Evolutionary conservation across 2,797 vertebrate species (phyloP), one percentile per base, ranked within the genome.

Genomic region (Pantherophis vulpinus): DNA sequence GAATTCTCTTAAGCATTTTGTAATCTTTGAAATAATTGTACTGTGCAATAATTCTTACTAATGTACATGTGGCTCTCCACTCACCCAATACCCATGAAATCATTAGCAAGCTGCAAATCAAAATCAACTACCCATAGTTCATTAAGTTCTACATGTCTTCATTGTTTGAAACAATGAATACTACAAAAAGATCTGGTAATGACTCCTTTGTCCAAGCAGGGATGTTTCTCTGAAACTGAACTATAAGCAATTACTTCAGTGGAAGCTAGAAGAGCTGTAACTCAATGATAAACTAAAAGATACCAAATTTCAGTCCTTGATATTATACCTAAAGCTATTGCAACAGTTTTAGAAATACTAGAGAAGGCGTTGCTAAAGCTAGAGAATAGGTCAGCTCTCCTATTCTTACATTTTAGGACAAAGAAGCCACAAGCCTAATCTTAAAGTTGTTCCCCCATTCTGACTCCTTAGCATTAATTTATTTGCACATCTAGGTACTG

Each of bases 21-120:
- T 55, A 29, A 87, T 74, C 55, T 4, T 25, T 89, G 58, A 94
- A 94, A 93, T 7, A 92, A 56, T 94, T 56, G 90, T 16, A 60
- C 86, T 56, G 20, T 88, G 55, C 83, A 93, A 63, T 47, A 91
- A 63, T 89, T 89, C 74, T 91, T 60, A 59, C 20, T 87, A 2
- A 2, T 0, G 91, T 90, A 91, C 92, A 18, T 95, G 37, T 93
- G 93, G 14, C 11, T 88, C 59, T 14, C 58, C 59, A 66, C 59
- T 89, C 89, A 93, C 23, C 74, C 0, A 56, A 59, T 12, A 42
- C 27, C 90, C 91, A 92, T 56, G 89, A 94, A 94, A 61, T 86
- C 27, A 94, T 66, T 18, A 32, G 0, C 3, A 47, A 66, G 0
- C 0, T 87, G 27, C 0, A 63, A 86, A 88, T 51, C 47, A 23